Conservation (phyloP, 1,140 invertebrate genomes). For the Drosophila persimilis region DNA sequence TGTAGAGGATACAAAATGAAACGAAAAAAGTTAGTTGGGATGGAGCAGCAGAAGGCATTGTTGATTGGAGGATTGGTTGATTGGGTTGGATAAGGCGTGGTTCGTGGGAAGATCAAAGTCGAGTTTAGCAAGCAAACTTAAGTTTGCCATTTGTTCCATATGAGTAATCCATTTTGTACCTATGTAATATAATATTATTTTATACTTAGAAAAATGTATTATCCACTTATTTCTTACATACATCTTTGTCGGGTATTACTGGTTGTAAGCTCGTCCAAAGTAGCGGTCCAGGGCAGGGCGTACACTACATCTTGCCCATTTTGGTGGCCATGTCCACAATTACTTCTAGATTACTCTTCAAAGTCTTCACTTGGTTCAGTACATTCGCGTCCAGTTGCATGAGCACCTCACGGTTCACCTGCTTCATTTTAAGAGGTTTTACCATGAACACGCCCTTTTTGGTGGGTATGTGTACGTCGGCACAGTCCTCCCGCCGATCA, state of each 20-base stretch:
- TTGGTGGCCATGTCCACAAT: constrained; percentile 60
- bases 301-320: background rate
- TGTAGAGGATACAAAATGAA: constrained; percentile 18
- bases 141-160: constrained; percentile 61
- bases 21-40: constrained; percentile 18
- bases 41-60: constrained; percentile 33
- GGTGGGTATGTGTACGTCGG: constrained; percentile 85
- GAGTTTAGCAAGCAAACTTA: constrained; percentile 36
- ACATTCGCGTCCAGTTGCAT: constrained; percentile 46
- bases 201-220: constrained; percentile 15
- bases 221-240: constrained; percentile 2
- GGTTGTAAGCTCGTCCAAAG: background rate
- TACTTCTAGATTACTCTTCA: constrained; percentile 62
- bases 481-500: constrained; percentile 73
- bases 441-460: constrained; percentile 82
- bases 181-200: constrained; percentile 33
- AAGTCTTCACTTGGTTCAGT: constrained; percentile 58
- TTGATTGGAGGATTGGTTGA: constrained; percentile 72
- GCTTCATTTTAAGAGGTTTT: constrained; percentile 28
- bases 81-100: constrained; percentile 9
- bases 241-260: constrained; percentile 8
- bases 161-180: constrained; percentile 37
- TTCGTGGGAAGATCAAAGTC: background rate
- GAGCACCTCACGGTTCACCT: too few relatives aligned
- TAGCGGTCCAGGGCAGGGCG: constrained; percentile 23